Percentiles rank a stretch among this genome's conserved stretches.
Conservation (phyloP, 2,888 invertebrate genomes). For the Reticulitermes lucifugus region DNA sequence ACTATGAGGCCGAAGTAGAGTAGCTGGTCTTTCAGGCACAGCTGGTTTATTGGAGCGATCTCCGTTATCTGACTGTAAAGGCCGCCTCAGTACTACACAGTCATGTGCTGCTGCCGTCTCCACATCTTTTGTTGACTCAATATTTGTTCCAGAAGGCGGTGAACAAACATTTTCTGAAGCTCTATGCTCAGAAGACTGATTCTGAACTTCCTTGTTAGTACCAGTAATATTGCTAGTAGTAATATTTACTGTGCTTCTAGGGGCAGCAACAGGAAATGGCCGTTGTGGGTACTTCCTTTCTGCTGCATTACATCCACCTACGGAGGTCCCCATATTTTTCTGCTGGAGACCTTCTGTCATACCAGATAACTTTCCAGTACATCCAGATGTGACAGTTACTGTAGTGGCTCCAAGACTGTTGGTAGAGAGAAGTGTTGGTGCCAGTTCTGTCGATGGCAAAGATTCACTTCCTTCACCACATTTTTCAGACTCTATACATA, state of each 20-base stretch:
- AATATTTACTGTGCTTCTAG: conserved; percentile 59
- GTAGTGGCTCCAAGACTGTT: background rate
- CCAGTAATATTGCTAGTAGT: background rate
- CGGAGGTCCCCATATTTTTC: background rate
- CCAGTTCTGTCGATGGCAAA: background rate
- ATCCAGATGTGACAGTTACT: background rate
- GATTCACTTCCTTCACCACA: background rate
- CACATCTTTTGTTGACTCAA: background rate
- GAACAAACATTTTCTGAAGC: conserved; percentile 50
- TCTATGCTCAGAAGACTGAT: conserved; percentile 58
- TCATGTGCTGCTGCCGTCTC: conserved; percentile 61
- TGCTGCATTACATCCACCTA: conserved; percentile 51
- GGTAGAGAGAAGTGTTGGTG: background rate
- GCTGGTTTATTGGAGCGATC: conserved; percentile 76
- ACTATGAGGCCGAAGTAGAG: conserved; percentile 68
- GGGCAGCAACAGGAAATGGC: conserved; percentile 69
- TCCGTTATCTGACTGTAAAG: conserved; percentile 54
- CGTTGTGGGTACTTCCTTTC: conserved; percentile 62
- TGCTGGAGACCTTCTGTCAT: background rate
- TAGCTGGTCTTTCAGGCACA: conserved; percentile 83
- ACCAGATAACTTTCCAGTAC: conserved; percentile 3
- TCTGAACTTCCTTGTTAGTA: conserved; percentile 34
- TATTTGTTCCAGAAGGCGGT: background rate
- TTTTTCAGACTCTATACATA: conserved; percentile 8
- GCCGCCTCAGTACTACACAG: conserved; percentile 64